Evolutionary conservation across 2,113 vertebrate species (phyloP).

Genomic region (Chloebia gouldiae): DNA sequence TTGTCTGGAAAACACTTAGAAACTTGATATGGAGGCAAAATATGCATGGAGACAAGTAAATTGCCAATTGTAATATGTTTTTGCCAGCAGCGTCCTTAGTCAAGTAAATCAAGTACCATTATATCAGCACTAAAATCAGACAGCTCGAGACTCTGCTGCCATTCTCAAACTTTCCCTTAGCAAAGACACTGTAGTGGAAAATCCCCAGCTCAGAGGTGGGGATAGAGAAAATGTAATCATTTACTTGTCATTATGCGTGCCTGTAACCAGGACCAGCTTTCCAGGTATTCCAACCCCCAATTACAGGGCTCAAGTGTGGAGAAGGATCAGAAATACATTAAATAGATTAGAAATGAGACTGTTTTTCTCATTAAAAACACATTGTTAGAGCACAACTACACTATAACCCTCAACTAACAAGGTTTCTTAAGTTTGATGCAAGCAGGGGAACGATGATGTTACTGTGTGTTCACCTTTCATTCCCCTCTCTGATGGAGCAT

Average conservation of each 20-base stretch:
- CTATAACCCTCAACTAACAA: background rate
- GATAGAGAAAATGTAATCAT: slow-evolving; percentile 61
- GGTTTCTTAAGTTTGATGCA: background rate
- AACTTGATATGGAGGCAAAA: slow-evolving; percentile 35
- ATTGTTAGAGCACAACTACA: background rate
- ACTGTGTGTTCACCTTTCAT: background rate
- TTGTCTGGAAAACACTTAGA: slow-evolving; percentile 35
- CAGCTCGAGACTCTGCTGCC: slow-evolving; percentile 57
- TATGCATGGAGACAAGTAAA: slow-evolving; percentile 36
- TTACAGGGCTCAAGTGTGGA: background rate
- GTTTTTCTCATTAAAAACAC: background rate
- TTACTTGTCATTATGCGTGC: slow-evolving; percentile 43
- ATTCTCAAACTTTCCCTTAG: slow-evolving; percentile 74
- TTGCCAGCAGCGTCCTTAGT: slow-evolving; percentile 64
- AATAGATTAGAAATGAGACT: background rate
- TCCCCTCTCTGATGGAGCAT: background rate
- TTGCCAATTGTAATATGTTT: slow-evolving; percentile 46
- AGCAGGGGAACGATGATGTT: background rate
- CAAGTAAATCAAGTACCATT: slow-evolving; percentile 55
- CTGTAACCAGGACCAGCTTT: background rate
- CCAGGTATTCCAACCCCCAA: background rate
- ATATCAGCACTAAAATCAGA: slow-evolving; percentile 62
- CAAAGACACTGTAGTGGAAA: slow-evolving; percentile 74
- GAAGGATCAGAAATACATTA: background rate
- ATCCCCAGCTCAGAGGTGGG: slow-evolving; percentile 71